Evolutionary conservation across 1,140 invertebrate species (phyloP), one percentile per base, ranked within the genome.

Genomic region (Drosophila sproati): DNA sequence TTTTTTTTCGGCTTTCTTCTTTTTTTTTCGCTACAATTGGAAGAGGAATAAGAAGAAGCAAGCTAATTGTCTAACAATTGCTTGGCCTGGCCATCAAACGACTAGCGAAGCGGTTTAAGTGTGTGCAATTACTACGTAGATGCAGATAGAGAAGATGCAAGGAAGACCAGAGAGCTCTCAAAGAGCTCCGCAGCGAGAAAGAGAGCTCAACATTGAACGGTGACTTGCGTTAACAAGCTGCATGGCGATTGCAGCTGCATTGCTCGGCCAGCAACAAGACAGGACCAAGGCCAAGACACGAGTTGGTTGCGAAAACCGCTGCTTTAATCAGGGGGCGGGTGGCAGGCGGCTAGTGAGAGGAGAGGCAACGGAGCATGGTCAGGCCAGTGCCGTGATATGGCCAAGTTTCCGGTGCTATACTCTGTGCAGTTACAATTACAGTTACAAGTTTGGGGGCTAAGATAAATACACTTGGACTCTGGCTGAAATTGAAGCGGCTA

Each of bases 11-110:
- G 50, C 47, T 69, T 52, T 72, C 41, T 12, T 12, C 12, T 12
- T 43, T 29, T 20, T 32, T 41, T 31, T 12, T 31, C n/a, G 20
- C 45, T 28, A 55, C 32, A 28, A 45, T 4, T 37, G 20, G 5
- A 2, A 20, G 50, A 41, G 7, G n/a, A 34, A 67, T 37, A 48
- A 52, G 20, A 31, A 67, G 70, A 67, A 74, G 48, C 77, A 68
- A 78, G 43, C 86, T 89, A 88, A 88, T 88, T 89, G 85, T 83
- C 62, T 82, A 70, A 89, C 83, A 88, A 88, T 88, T 82, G 83
- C 83, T 67, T 50, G 70, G 68, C 63, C 73, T 67, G 85, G 60
- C 74, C 64, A 82, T 83, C 67, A 68, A 78, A 73, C 68, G 77
- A 68, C 55, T 79, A 73, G 80, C 83, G 77, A 80, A 89, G 85